Evolutionary conservation across 2,888 invertebrate genomes (phyloP).

Genomic region (Matsumyia berberina): DNA sequence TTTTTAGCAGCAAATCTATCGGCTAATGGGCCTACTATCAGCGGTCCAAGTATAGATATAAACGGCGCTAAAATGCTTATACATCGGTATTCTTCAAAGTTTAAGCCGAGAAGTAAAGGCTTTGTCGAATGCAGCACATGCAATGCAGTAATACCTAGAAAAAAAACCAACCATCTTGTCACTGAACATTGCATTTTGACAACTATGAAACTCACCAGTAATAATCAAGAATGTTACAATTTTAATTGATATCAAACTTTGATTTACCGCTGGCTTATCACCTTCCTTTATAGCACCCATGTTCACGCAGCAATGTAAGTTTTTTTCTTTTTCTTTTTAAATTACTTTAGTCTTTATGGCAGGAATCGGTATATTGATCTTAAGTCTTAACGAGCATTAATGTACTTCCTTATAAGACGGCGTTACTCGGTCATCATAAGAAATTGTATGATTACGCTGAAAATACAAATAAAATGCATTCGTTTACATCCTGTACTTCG

Average conservation of each 20-base stretch:
- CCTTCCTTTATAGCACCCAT: conserved; percentile 81
- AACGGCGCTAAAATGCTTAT: conserved; percentile 92
- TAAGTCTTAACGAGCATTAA: conserved; percentile 51
- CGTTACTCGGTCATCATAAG: conserved; percentile 54
- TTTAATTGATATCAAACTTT: conserved; percentile 91
- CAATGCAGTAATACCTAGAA: conserved; percentile 91
- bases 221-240: conserved; percentile 92
- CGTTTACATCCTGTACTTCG: neutral
- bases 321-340: conserved; percentile 11
- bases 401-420: conserved; percentile 28
- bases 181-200: neutral
- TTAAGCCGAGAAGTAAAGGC: conserved; percentile 86
- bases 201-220: conserved; percentile 86
- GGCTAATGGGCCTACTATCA: conserved; percentile 91
- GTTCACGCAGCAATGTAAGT: conserved; percentile 36
- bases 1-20: conserved; percentile 85
- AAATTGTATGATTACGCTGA: conserved; percentile 37
- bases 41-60: conserved; percentile 91
- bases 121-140: conserved; percentile 92
- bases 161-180: conserved; percentile 8
- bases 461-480: neutral
- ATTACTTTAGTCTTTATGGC: conserved; percentile 65
- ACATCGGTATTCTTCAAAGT: conserved; percentile 89
- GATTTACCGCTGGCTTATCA: conserved; percentile 86
- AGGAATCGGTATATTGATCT: conserved; percentile 57